Conservation (phyloP, 2,888 invertebrate species). For the Synanthedon vespiformis region DNA sequence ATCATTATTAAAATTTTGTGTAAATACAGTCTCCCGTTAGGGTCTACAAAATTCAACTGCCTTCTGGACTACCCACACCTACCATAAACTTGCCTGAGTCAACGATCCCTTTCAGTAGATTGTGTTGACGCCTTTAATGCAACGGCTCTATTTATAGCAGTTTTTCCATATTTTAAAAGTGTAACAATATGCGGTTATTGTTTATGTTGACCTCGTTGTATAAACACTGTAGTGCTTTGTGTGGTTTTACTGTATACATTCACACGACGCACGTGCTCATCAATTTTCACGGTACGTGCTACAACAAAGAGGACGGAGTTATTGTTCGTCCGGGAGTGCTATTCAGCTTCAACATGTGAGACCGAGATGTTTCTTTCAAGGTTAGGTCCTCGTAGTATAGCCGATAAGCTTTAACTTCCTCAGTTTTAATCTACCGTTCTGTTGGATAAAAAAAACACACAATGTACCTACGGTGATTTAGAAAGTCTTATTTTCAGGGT, state of each 20-base stretch:
- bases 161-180: not conserved
- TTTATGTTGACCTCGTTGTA: conserved; percentile 21
- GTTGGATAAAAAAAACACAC: conserved; percentile 26
- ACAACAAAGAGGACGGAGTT: conserved; percentile 34
- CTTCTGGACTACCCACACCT: conserved; percentile 11
- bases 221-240: conserved; percentile 17
- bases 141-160: conserved; percentile 2
- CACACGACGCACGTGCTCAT: conserved; percentile 31
- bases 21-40: not conserved
- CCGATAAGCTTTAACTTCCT: conserved; percentile 16
- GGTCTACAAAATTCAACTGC: not conserved
- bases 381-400: conserved; percentile 18
- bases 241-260: conserved; percentile 10
- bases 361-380: conserved; percentile 35
- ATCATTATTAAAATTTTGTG: conserved; percentile 19
- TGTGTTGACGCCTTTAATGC: conserved; percentile 17
- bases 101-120: conserved; percentile 26
- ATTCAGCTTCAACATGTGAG: conserved; percentile 27
- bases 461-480: conserved; percentile 14
- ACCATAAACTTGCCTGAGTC: conserved; percentile 30
- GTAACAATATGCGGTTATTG: not conserved
- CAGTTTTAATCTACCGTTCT: conserved; percentile 26
- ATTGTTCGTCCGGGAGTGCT: conserved; percentile 37
- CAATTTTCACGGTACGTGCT: conserved; percentile 39
- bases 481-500: conserved; percentile 24